Evolutionary conservation across 2,797 vertebrate species (phyloP).

Genomic region (Sparidentex hasta): DNA sequence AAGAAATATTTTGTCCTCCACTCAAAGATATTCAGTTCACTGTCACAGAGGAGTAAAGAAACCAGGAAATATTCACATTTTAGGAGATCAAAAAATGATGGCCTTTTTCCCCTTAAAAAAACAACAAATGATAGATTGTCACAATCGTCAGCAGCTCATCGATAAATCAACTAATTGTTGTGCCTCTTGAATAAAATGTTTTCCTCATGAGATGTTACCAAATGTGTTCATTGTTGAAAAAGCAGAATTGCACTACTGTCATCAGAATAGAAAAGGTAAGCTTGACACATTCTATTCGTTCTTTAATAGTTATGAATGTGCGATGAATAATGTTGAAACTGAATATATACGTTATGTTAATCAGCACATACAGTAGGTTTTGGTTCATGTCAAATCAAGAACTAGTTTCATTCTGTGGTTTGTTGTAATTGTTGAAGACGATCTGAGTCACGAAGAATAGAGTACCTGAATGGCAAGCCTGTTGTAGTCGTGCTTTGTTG

Average conservation of each 20-base stretch:
- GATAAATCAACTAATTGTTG: too few species aligned
- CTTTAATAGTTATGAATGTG: not conserved
- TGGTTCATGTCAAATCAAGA: not conserved
- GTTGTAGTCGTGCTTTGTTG: conserved; percentile 59
- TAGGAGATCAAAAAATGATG: too few species aligned
- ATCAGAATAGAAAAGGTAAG: not conserved
- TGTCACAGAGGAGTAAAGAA: too few species aligned
- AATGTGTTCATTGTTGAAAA: not conserved
- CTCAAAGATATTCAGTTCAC: too few species aligned
- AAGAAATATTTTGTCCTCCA: too few species aligned
- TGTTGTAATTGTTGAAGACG: conserved; percentile 49
- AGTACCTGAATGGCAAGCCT: conserved; percentile 55
- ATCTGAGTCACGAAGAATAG: conserved; percentile 35
- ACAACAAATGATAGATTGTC: too few species aligned
- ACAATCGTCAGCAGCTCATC: too few species aligned
- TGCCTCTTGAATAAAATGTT: not conserved
- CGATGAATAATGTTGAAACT: not conserved
- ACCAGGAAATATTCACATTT: too few species aligned
- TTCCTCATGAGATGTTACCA: not conserved
- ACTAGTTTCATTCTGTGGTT: conserved; percentile 21
- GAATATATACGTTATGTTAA: not conserved
- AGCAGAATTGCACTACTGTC: not conserved
- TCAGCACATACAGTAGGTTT: not conserved
- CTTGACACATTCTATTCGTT: not conserved
- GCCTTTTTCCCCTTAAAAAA: too few species aligned